Conservation (phyloP, 2,797 vertebrate genomes). For the Rhinoraja longicauda region DNA sequence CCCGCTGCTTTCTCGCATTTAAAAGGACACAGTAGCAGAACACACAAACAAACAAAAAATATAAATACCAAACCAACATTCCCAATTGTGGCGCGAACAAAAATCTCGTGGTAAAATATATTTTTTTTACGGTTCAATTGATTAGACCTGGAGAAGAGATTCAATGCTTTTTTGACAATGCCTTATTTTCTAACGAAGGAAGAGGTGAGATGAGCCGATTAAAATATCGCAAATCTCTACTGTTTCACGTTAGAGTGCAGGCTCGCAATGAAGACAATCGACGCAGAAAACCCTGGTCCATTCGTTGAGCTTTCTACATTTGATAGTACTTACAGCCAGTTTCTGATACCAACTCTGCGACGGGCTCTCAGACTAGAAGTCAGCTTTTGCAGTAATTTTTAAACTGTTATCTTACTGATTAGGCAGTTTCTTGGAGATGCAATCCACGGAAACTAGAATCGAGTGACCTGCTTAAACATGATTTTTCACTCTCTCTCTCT, state of each 20-base stretch:
- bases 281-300: neutral
- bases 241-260: neutral
- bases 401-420: neutral
- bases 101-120: neutral
- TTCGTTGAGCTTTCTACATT: neutral
- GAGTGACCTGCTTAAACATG: neutral
- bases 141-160: neutral
- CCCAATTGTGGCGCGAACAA: neutral
- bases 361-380: neutral
- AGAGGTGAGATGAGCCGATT: neutral
- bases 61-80: neutral
- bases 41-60: neutral
- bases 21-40: neutral
- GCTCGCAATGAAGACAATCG: neutral
- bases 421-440: neutral
- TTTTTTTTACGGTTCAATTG: neutral
- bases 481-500: too few species aligned
- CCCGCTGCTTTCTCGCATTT: neutral
- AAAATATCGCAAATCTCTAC: neutral
- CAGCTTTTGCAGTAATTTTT: neutral
- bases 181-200: neutral
- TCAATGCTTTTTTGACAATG: neutral
- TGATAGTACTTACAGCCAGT: slow-evolving; percentile 18
- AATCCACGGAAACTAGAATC: neutral
- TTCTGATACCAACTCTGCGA: neutral